Evolutionary conservation across 30 jellyfish, hydroid and myxozoan species (phyloP), one percentile per base, ranked within the genome.

Genomic region (Turritopsis dohrnii): DNA sequence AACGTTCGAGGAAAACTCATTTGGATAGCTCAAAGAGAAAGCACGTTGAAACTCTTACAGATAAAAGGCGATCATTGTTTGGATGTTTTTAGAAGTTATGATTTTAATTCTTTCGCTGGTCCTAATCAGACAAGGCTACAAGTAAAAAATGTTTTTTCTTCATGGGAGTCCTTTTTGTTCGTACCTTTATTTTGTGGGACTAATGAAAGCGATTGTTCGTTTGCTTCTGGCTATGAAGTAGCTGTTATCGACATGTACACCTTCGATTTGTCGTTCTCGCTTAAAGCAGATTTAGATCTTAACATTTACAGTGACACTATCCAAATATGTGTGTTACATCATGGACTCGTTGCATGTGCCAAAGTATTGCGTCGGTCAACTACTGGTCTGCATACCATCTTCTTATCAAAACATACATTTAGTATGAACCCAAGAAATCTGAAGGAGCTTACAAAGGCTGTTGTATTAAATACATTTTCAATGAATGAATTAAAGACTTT

Each of bases 21-120:
- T n/a, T 69, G 77, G 77, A 27, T 69, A n/a, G 77, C 77, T 69
- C 77, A 69, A 27, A 69, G 30, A 23, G 8, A 69, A 23, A 69
- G 19, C 22, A 7, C 9, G 1, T 69, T 69, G 30, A 69, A 69
- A 19, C 19, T 69, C 31, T 69, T 69, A 69, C 30, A 23, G 77
- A 23, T 69, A 69, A 41, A 41, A 41, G 28, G 77, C 30, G 77
- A 69, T 18, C 19, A 60, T 19, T n/a, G 30, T 23, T 27, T 69
- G 28, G 30, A 23, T 7, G 77, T 69, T 0, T 69, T 69, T 23
- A 69, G 19, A 69, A 0, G 23, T 7, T 69, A n/a, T 27, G 77
- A 69, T 69, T 69, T 69, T 1, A 69, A 69, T 1, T 69, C 30
- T 69, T 23, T 17, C 9, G 0, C 16, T 18, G 21, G 21, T 18